Percentiles rank a stretch among this genome's conserved stretches.
phyloP scores from a whole-genome alignment of 2,888 invertebrate genomes.

The Nebria brevicollis region DNA sequence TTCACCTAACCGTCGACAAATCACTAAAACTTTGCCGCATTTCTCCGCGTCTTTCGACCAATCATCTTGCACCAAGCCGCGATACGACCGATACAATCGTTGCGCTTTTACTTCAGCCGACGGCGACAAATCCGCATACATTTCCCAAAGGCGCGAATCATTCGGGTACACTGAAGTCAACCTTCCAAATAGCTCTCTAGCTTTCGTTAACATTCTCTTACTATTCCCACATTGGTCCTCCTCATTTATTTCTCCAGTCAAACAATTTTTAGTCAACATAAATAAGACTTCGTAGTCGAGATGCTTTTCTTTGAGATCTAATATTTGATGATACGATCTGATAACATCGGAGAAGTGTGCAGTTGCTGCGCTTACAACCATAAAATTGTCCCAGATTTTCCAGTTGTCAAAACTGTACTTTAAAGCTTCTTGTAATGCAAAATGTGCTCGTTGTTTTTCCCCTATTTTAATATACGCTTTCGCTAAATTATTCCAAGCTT shows the following conservation, averaged over 20 bases:
- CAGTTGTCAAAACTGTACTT: slow-evolving; percentile 94
- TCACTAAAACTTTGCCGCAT: slow-evolving; percentile 71
- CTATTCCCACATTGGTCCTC: slow-evolving; percentile 62
- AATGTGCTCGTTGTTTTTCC: slow-evolving; percentile 86
- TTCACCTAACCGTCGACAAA: slow-evolving; percentile 70
- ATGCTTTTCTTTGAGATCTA: slow-evolving; percentile 86
- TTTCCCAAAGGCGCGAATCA: slow-evolving; percentile 81
- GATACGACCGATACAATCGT: slow-evolving; percentile 80
- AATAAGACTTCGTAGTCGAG: slow-evolving; percentile 80
- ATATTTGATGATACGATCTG: slow-evolving; percentile 82
- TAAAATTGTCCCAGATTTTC: slow-evolving; percentile 95
- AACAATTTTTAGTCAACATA: slow-evolving; percentile 77
- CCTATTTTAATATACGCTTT: slow-evolving; percentile 90
- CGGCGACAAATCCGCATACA: slow-evolving; percentile 79
- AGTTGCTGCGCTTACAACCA: slow-evolving; percentile 87
- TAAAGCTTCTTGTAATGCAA: slow-evolving; percentile 86
- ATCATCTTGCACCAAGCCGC: slow-evolving; percentile 75
- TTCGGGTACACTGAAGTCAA: slow-evolving; percentile 75
- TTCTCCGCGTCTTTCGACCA: slow-evolving; percentile 70
- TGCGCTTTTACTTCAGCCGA: slow-evolving; percentile 72
- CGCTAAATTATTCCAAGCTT: slow-evolving; percentile 98
- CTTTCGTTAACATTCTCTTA: slow-evolving; percentile 66
- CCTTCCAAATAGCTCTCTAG: slow-evolving; percentile 77
- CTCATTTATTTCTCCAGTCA: slow-evolving; percentile 72
- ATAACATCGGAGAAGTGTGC: slow-evolving; percentile 87